These are phyloP conservation scores for Trissolcus brochymenae DNA, from an alignment of 2,888 invertebrate species.

Conservation along the genomic window DNA sequence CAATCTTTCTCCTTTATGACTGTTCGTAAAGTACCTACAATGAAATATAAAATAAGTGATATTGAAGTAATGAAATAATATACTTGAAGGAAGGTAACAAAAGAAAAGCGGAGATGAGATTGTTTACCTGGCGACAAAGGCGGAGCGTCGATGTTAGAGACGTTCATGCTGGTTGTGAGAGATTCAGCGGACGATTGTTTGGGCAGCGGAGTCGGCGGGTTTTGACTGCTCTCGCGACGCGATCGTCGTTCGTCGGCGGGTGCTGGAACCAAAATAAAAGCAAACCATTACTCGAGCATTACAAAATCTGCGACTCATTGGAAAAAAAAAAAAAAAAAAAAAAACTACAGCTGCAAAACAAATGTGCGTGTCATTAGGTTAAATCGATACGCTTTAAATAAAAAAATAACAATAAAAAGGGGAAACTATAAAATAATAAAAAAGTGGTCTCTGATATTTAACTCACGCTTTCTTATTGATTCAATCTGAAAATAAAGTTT, in stretches of 20 bases:
- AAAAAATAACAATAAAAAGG: slow-evolving; percentile 10
- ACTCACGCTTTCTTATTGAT: slow-evolving; percentile 9
- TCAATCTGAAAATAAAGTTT: too few species aligned
- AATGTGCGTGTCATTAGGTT: slow-evolving; percentile 23
- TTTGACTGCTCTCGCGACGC: slow-evolving; percentile 70
- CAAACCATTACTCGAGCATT: not conserved
- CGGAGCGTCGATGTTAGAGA: slow-evolving; percentile 54
- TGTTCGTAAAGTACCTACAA: too few species aligned
- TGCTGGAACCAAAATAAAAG: slow-evolving; percentile 62
- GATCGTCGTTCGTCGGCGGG: slow-evolving; percentile 71
- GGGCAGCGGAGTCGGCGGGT: slow-evolving; percentile 67
- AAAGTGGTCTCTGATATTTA: not conserved
- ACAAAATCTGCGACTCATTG: too few species aligned
- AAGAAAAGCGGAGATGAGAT: not conserved
- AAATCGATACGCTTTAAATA: slow-evolving; percentile 11
- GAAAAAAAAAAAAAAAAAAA: slow-evolving; percentile 48
- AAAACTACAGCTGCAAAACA: not conserved
- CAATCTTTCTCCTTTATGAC: too few species aligned
- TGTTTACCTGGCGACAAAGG: slow-evolving; percentile 6
- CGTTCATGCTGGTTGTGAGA: slow-evolving; percentile 69
- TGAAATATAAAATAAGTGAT: not conserved
- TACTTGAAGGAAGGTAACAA: not conserved
- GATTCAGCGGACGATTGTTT: slow-evolving; percentile 75
- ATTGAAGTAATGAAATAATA: not conserved
- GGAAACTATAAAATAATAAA: not conserved